Conservation (phyloP, 2,797 vertebrate genomes). For the Tapirus indicus region DNA sequence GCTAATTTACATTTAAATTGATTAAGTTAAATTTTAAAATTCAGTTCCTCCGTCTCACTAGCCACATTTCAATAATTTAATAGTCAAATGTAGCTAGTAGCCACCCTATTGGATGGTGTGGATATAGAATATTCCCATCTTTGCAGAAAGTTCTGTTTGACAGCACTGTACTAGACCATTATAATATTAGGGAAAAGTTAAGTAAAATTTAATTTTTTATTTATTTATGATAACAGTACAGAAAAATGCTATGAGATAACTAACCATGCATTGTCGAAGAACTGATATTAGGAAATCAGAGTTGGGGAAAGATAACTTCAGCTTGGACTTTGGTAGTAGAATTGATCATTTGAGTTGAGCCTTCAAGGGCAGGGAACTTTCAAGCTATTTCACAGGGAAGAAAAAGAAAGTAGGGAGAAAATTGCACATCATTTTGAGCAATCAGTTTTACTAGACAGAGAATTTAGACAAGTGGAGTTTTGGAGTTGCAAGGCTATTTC, state of each 20-base stretch:
- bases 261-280: not conserved
- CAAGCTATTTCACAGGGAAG: not conserved
- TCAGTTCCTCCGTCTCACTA: not conserved
- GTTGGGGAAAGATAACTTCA: not conserved
- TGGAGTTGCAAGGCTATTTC: not conserved
- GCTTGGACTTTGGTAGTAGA: not conserved
- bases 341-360: not conserved
- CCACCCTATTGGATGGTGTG: not conserved
- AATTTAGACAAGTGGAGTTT: not conserved
- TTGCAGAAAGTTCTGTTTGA: not conserved
- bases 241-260: not conserved
- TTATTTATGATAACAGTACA: not conserved
- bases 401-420: conserved; percentile 9
- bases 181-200: conserved; percentile 4
- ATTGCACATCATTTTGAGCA: not conserved
- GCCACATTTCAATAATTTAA: conserved; percentile 17
- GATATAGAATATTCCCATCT: not conserved
- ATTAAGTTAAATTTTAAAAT: not conserved
- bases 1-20: not conserved
- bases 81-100: not conserved
- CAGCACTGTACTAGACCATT: not conserved
- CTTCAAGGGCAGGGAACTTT: conserved; percentile 6
- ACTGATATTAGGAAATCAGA: conserved; percentile 22
- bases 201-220: not conserved
- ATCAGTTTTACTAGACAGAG: not conserved